These are phyloP conservation scores for Pteropus rufus DNA, from an alignment of 2,797 vertebrate genomes.

Conservation along the genomic window DNA sequence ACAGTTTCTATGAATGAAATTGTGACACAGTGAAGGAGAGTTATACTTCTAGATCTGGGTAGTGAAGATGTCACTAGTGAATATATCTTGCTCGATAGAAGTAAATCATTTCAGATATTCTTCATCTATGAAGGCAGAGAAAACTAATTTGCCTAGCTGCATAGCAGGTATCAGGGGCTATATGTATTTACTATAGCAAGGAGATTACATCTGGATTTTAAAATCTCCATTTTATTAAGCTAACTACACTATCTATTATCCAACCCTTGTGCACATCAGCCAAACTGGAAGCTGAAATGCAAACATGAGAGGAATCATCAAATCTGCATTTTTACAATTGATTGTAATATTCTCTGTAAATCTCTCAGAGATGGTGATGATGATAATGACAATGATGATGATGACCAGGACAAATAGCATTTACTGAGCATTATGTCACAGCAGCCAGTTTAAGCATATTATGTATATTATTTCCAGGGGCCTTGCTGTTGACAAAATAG, in stretches of 20 bases:
- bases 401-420: background rate
- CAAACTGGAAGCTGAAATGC: background rate
- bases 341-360: background rate
- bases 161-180: background rate
- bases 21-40: background rate
- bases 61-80: background rate
- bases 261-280: background rate
- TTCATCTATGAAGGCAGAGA: background rate
- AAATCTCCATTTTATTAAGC: background rate
- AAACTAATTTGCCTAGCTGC: background rate
- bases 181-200: background rate
- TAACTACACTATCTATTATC: background rate
- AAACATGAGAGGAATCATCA: background rate
- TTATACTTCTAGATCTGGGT: background rate
- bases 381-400: background rate
- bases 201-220: background rate
- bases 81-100: background rate
- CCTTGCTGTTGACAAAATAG: background rate
- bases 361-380: background rate
- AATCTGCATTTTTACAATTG: background rate
- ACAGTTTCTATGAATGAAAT: background rate
- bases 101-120: background rate
- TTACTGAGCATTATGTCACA: background rate
- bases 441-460: background rate
- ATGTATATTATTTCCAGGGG: background rate